Percentiles rank a stretch among this genome's conserved stretches.
These are phyloP conservation scores for Catostomus latipinnis DNA, from an alignment of 2,797 vertebrate species.

Conservation along the genomic window DNA sequence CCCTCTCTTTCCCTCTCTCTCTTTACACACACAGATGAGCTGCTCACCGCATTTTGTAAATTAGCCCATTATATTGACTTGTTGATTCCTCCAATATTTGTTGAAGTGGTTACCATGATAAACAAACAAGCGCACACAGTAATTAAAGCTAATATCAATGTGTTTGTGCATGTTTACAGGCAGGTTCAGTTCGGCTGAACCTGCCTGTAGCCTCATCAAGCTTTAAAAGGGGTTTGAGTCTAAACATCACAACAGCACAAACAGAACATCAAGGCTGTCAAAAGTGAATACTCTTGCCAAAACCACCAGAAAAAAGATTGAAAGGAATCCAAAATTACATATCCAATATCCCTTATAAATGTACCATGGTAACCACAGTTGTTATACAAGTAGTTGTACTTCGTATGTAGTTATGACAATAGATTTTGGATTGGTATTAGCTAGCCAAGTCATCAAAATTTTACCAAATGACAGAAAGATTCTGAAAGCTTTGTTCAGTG, in stretches of 20 bases:
- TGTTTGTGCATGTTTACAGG: constrained; percentile 2
- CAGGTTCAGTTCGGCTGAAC: not conserved
- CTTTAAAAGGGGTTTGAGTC: constrained; percentile 15
- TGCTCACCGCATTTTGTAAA: constrained; percentile 36
- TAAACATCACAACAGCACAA: constrained; percentile 30
- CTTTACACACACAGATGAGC: not conserved
- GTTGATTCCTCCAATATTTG: constrained; percentile 48
- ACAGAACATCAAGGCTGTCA: constrained; percentile 21
- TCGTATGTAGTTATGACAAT: no score
- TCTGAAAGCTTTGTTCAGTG: not conserved
- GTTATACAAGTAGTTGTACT: not conserved
- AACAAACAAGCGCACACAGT: constrained; percentile 44
- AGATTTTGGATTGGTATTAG: no score
- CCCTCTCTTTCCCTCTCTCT: not conserved
- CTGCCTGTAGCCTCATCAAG: constrained; percentile 16
- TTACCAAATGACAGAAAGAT: not conserved
- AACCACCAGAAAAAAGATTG: constrained; percentile 3
- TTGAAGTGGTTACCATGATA: constrained; percentile 44
- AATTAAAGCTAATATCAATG: constrained; percentile 42
- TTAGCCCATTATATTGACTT: constrained; percentile 49
- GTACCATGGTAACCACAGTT: not conserved
- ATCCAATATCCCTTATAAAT: not conserved
- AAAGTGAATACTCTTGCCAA: constrained; percentile 16
- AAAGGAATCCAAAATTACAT: not conserved
- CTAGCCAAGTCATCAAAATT: no score